These are phyloP conservation scores for Eulemur rufifrons DNA, from an alignment of 2,113 vertebrate genomes.

Conservation along the genomic window DNA sequence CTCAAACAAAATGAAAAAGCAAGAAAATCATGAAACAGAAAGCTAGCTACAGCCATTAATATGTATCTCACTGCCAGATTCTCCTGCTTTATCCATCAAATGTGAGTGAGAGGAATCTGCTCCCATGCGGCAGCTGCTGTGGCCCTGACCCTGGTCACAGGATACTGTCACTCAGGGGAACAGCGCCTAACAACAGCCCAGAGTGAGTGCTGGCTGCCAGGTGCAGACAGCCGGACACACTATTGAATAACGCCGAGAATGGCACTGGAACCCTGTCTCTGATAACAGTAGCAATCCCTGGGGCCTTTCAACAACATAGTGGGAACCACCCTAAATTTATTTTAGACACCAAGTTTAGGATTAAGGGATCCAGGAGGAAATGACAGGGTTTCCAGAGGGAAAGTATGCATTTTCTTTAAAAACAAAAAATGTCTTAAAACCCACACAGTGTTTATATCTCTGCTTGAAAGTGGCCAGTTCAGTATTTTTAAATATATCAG, in stretches of 20 bases:
- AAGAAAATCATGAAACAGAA: constrained; percentile 79
- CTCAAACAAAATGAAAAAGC: constrained; percentile 84
- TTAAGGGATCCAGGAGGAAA: constrained; percentile 22
- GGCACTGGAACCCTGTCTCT: not conserved
- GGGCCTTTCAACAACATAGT: not conserved
- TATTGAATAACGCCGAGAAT: not conserved
- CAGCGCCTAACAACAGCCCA: not conserved
- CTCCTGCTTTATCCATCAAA: constrained; percentile 78
- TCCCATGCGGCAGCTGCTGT: not conserved
- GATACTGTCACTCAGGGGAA: constrained; percentile 30
- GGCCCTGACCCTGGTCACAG: not conserved
- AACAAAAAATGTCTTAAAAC: not conserved
- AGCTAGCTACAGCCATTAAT: constrained; percentile 76
- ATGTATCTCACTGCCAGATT: constrained; percentile 60
- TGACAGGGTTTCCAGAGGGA: not conserved
- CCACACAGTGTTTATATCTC: not conserved
- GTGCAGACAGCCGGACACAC: not conserved
- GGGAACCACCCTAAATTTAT: constrained; percentile 25
- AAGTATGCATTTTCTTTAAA: not conserved
- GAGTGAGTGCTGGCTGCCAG: not conserved
- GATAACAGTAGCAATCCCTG: not conserved
- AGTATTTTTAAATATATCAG: not conserved
- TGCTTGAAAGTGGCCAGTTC: constrained; percentile 17
- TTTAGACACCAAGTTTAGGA: constrained; percentile 20
- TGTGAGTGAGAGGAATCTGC: not conserved